phyloP scores from a whole-genome alignment of 2,113 vertebrate species.

The Rana temporaria region DNA sequence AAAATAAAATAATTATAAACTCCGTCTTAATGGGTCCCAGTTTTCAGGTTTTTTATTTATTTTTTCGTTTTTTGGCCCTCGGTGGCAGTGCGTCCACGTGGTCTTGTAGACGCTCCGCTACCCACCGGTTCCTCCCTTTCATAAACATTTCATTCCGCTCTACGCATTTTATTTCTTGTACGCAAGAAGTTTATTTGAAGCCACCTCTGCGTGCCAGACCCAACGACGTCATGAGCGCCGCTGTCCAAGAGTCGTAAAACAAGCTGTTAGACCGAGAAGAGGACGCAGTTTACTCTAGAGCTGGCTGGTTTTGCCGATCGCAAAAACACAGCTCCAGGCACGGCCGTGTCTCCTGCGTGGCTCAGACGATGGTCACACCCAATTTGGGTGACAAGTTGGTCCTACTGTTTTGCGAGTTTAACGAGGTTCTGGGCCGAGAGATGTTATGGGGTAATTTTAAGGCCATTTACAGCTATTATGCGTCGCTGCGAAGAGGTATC shows the following conservation, averaged over 20 bases:
- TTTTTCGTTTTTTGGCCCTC: too few relatives aligned
- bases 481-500: neutral
- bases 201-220: conserved; percentile 4
- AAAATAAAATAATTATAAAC: too few relatives aligned
- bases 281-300: conserved; percentile 13
- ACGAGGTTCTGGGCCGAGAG: neutral
- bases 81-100: too few relatives aligned
- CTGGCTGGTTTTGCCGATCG: conserved; percentile 1
- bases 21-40: too few relatives aligned
- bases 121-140: neutral
- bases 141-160: neutral
- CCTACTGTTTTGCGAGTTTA: conserved; percentile 25
- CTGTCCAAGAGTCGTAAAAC: conserved; percentile 38
- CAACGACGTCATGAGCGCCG: conserved; percentile 4
- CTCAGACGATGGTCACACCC: conserved; percentile 22
- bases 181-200: conserved; percentile 12
- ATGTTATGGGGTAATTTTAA: neutral
- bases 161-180: conserved; percentile 4
- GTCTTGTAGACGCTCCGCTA: too few relatives aligned
- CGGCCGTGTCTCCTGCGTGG: neutral
- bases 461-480: neutral
- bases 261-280: conserved; percentile 33
- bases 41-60: too few relatives aligned
- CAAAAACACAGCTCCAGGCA: neutral
- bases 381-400: conserved; percentile 38